Evolutionary conservation across 2,797 vertebrate species (phyloP), one percentile per base, ranked within the genome.

Genomic region (Setipinna tenuifilis): DNA sequence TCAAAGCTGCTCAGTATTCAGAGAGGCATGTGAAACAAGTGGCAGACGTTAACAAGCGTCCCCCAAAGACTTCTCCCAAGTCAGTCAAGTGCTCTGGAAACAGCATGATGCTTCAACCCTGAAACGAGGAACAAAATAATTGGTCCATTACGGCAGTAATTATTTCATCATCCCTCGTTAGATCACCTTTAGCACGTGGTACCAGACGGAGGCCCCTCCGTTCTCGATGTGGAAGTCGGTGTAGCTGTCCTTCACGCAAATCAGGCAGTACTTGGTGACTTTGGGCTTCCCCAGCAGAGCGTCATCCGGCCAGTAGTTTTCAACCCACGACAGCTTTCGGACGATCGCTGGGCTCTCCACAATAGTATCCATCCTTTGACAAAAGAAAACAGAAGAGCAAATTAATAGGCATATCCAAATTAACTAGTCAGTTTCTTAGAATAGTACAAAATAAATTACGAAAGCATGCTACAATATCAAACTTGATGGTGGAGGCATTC

Each of bases 181-280:
- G 35, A 82, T 87, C 86, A 99, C 98, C 96, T 99, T 99, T 41
- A 99, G 95, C 68, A 99, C 95, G 0, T 99, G 98, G 92, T 99
- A 98, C 98, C 98, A 99, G 19, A 97, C 97, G 0, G 98, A 99
- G 82, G 98, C 97, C 0, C 98, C 98, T 0, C 97, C 98, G 0
- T 97, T 98, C 92, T 98, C 98, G 12, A 99, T 98, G 93, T 99
- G 98, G 92, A 99, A 99, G 93, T 99, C 98, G 0, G 98, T 99
- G 93, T 99, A 99, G 93, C 98, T 99, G 95, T 99, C 98, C 93
- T 99, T 99, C 81, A 99, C 98, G 0, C 98, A 99, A 93, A 99
- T 98, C 85, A 99, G 95, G 94, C 98, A 99, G 93, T 99, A 99
- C 94, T 99, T 98, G 87, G 97, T 98, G 92, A 99, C 98, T 95